Evolutionary conservation across 1,140 invertebrate genomes (phyloP).

Genomic region (Mizuhopecten yessoensis): DNA sequence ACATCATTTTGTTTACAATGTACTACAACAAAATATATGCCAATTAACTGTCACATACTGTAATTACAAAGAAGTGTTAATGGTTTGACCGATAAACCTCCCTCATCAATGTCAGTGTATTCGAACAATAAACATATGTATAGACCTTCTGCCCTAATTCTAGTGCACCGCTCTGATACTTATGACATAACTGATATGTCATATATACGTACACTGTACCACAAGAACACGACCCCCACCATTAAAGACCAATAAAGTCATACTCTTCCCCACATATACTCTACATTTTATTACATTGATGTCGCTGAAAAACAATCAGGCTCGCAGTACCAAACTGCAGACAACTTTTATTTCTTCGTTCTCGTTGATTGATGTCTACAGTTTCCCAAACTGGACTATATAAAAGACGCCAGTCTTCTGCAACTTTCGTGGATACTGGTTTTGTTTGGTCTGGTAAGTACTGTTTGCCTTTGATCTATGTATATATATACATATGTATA

Average conservation of each 20-base stretch:
- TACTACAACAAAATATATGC: background rate
- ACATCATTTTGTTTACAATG: too few relatives aligned
- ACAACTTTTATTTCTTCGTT: background rate
- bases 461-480: background rate
- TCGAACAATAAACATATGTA: background rate
- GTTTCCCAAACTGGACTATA: background rate
- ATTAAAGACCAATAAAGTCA: conserved; percentile 3
- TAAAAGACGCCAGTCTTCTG: background rate
- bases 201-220: background rate
- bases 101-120: background rate
- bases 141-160: background rate
- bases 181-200: background rate
- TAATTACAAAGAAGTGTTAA: background rate
- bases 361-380: background rate
- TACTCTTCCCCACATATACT: background rate
- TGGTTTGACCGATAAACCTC: background rate
- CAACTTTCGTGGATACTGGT: background rate
- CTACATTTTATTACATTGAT: background rate
- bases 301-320: background rate
- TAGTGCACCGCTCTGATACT: background rate
- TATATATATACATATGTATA: too few relatives aligned
- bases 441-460: conserved; percentile 26
- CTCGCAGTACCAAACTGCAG: background rate
- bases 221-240: too few relatives aligned
- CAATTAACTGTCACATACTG: background rate